Conservation (phyloP, 1,140 invertebrate species). For the Cyclina sinensis region DNA sequence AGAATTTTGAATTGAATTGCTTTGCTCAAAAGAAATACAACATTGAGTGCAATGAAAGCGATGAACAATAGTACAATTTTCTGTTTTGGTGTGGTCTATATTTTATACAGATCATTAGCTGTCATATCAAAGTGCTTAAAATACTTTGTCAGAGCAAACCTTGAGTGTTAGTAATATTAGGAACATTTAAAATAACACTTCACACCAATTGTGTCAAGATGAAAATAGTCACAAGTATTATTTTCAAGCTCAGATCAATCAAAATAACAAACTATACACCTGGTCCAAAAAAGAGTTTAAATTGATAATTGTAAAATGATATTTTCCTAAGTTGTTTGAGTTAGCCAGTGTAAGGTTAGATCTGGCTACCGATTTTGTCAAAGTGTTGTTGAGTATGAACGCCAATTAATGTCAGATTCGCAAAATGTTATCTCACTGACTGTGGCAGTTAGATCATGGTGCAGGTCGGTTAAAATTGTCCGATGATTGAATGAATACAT, state of each 20-base stretch:
- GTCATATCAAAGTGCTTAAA: no score
- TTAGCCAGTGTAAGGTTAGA: constrained; percentile 1
- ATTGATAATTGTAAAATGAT: constrained; percentile 22
- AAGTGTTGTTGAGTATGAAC: neutral
- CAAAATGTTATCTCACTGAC: neutral
- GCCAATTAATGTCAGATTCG: neutral
- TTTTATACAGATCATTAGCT: no score
- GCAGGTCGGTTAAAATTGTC: neutral
- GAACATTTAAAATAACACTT: neutral
- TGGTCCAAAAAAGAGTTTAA: neutral
- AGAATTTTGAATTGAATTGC: no score
- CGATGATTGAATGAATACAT: no score
- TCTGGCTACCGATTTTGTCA: constrained; percentile 13
- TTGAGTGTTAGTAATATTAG: neutral
- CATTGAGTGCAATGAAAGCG: no score
- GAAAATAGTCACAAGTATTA: neutral
- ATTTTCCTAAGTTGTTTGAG: constrained; percentile 22
- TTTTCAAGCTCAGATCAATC: constrained; percentile 11
- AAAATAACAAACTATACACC: constrained; percentile 20
- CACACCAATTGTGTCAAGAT: constrained; percentile 6
- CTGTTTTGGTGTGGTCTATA: no score
- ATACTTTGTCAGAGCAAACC: no score
- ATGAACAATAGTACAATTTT: no score
- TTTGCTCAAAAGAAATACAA: no score
- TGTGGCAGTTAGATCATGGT: neutral